A percentile compares a stretch with the other conserved stretches of the same genome.
Evolutionary conservation across 2,113 vertebrate species (phyloP).

Genomic region (Trogon surrucura): DNA sequence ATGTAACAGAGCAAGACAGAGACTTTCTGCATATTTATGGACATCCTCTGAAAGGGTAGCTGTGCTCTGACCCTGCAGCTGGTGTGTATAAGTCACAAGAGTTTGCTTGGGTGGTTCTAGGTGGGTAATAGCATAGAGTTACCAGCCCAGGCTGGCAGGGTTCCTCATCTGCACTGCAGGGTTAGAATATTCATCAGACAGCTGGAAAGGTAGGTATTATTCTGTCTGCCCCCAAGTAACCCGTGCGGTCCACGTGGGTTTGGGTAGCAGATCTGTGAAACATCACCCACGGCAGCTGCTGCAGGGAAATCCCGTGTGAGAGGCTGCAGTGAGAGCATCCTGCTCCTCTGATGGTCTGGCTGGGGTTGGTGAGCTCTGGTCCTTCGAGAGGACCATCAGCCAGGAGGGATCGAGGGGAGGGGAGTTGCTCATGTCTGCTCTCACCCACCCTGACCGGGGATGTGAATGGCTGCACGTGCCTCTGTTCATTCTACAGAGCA

Average conservation of each 20-base stretch:
- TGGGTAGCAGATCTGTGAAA: neutral
- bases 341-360: neutral
- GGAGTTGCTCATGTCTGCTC: neutral
- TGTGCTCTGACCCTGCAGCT: neutral
- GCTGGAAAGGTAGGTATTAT: neutral
- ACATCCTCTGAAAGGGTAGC: neutral
- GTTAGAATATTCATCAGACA: too few relatives aligned
- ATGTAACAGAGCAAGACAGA: neutral
- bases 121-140: neutral
- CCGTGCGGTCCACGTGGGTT: accelerated
- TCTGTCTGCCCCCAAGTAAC: neutral
- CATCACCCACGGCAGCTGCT: accelerated
- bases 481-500: neutral
- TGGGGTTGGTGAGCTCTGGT: neutral
- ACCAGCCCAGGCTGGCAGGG: neutral
- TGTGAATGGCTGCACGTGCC: neutral
- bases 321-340: neutral
- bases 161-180: neutral
- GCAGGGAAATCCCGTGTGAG: neutral
- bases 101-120: neutral
- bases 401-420: neutral
- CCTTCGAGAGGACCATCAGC: neutral
- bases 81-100: too few relatives aligned
- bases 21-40: neutral
- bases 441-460: neutral